A percentile compares a stretch with the other conserved stretches of the same genome.
Conservation (phyloP, 2,113 vertebrate species). For the Ondatra zibethicus region DNA sequence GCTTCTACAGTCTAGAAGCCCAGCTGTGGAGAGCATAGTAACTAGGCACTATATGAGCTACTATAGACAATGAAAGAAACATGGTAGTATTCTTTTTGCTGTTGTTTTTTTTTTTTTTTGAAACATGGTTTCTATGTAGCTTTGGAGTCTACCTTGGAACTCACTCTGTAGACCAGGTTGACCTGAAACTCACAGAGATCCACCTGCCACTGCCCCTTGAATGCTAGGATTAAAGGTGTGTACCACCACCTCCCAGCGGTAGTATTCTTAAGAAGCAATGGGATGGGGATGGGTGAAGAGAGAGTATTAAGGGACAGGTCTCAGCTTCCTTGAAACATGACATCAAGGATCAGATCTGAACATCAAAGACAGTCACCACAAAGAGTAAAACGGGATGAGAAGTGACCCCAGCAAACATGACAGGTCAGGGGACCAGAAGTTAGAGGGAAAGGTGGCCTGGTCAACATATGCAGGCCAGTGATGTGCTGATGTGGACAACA, state of each 20-base stretch:
- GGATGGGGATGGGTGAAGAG: neutral
- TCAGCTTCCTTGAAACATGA: neutral
- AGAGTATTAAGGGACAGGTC: too few species aligned
- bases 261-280: neutral
- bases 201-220: too few species aligned
- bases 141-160: too few species aligned
- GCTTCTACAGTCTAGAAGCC: neutral
- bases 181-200: too few species aligned
- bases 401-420: too few species aligned
- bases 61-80: neutral
- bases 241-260: neutral
- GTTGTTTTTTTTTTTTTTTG: too few species aligned
- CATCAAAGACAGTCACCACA: neutral
- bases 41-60: neutral
- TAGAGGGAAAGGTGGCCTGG: too few species aligned
- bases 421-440: neutral
- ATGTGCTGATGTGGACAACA: neutral
- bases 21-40: neutral
- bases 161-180: too few species aligned
- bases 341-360: neutral
- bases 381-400: neutral
- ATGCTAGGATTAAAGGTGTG: too few species aligned
- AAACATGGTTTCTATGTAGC: too few species aligned
- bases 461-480: rapidly evolving
- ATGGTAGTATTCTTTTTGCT: neutral